phyloP scores from a whole-genome alignment of 30 jellyfish, hydroid and myxozoan species.

The Haliclystus octoradiatus region DNA sequence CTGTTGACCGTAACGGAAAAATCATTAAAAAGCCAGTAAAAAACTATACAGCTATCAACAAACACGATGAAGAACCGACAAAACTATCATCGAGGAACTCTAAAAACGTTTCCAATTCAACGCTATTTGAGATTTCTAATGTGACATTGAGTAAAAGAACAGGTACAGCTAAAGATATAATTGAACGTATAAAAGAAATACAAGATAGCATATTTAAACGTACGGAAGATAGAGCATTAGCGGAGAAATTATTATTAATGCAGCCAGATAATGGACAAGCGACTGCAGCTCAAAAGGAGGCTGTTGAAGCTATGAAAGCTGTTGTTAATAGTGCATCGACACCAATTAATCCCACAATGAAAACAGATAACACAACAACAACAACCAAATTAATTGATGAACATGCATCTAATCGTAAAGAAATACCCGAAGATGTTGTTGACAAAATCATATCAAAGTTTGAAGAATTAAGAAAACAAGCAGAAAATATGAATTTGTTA shows the following conservation, averaged over 20 bases:
- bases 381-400: too few relatives aligned
- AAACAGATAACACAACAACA: too few relatives aligned
- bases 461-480: constrained; percentile 81
- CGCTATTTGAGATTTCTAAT: too few relatives aligned
- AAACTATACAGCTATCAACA: neutral
- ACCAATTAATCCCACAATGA: neutral
- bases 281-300: neutral
- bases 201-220: constrained; percentile 82
- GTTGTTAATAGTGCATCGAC: neutral
- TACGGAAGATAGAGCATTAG: constrained; percentile 53
- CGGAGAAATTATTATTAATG: constrained; percentile 50
- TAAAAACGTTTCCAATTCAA: neutral
- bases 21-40: constrained; percentile 23
- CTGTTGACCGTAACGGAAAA: constrained; percentile 69
- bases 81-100: too few relatives aligned
- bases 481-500: constrained; percentile 47
- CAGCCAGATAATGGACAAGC: constrained; percentile 31
- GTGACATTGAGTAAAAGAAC: constrained; percentile 45
- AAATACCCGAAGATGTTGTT: constrained; percentile 98
- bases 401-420: constrained; percentile 24
- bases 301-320: neutral
- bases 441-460: constrained; percentile 77
- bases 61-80: neutral
- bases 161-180: constrained; percentile 67
- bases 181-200: constrained; percentile 72